Conservation (phyloP, 2,888 invertebrate genomes). For the Amaurobius ferox region DNA sequence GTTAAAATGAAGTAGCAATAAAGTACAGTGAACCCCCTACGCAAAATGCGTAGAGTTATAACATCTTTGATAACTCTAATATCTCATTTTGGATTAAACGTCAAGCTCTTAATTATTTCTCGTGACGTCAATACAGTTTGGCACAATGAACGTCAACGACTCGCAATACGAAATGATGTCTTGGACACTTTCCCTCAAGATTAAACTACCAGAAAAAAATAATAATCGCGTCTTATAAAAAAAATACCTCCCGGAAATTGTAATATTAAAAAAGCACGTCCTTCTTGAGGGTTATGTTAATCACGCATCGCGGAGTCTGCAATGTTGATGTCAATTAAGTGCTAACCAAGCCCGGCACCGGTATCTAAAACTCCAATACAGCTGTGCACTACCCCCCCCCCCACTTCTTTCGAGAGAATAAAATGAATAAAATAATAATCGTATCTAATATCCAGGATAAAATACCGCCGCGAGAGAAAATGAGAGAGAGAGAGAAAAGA, state of each 20-base stretch:
- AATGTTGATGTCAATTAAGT: constrained; percentile 70
- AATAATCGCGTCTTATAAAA: background rate
- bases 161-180: constrained; percentile 12
- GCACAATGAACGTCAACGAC: constrained; percentile 16
- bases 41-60: too few relatives aligned
- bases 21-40: too few relatives aligned
- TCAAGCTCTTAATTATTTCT: constrained; percentile 13
- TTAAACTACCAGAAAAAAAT: constrained; percentile 4
- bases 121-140: constrained; percentile 6
- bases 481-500: constrained; percentile 5
- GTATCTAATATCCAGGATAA: constrained; percentile 68
- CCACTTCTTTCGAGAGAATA: constrained; percentile 35
- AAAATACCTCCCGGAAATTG: constrained; percentile 21
- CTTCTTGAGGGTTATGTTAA: constrained; percentile 56
- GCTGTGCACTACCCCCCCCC: constrained; percentile 29
- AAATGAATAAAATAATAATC: constrained; percentile 71
- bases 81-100: constrained; percentile 6
- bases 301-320: constrained; percentile 46
- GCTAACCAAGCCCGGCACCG: constrained; percentile 56
- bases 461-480: constrained; percentile 54
- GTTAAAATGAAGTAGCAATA: too few relatives aligned
- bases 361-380: constrained; percentile 66
- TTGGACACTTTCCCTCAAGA: constrained; percentile 6
- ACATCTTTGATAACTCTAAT: background rate
- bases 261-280: constrained; percentile 43